phyloP scores from a whole-genome alignment of 2,888 invertebrate genomes.

The Gymnocheta viridis region DNA sequence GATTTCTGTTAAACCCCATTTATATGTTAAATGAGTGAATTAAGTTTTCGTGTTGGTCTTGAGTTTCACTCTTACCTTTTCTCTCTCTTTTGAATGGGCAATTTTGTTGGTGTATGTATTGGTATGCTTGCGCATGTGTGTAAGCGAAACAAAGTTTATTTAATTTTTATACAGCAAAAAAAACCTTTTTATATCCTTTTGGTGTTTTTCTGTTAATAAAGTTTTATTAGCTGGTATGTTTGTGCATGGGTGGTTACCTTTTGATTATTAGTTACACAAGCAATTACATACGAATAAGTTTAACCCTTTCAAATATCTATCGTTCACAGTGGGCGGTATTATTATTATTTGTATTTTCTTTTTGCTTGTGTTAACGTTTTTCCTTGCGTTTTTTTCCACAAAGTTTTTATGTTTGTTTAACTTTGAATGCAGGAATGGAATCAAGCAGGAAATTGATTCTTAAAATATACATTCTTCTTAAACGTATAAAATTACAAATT shows the following conservation, averaged over 20 bases:
- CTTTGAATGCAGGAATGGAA: background rate
- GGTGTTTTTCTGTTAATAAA: slow-evolving; percentile 18
- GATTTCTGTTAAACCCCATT: background rate
- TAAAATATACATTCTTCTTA: background rate
- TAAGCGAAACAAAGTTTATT: background rate
- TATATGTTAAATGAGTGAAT: slow-evolving; percentile 3
- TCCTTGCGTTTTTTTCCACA: background rate
- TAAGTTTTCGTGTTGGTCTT: background rate
- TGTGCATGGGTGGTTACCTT: slow-evolving; percentile 30
- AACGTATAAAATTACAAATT: background rate
- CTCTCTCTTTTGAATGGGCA: background rate
- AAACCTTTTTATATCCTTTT: background rate
- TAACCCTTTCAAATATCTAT: background rate
- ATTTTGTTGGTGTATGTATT: background rate
- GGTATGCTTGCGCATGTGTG: background rate
- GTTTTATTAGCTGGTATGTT: slow-evolving; percentile 18
- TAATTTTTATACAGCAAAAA: background rate
- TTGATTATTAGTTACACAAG: slow-evolving; percentile 39
- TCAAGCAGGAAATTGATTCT: background rate
- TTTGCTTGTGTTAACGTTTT: background rate
- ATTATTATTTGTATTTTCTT: background rate
- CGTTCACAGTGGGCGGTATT: background rate
- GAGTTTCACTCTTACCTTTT: background rate
- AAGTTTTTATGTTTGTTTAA: background rate
- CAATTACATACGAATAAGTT: background rate